A percentile compares a stretch with the other conserved stretches of the same genome.
These are phyloP conservation scores for Atethmia centrago DNA, from an alignment of 2,888 invertebrate species.

Conservation along the genomic window DNA sequence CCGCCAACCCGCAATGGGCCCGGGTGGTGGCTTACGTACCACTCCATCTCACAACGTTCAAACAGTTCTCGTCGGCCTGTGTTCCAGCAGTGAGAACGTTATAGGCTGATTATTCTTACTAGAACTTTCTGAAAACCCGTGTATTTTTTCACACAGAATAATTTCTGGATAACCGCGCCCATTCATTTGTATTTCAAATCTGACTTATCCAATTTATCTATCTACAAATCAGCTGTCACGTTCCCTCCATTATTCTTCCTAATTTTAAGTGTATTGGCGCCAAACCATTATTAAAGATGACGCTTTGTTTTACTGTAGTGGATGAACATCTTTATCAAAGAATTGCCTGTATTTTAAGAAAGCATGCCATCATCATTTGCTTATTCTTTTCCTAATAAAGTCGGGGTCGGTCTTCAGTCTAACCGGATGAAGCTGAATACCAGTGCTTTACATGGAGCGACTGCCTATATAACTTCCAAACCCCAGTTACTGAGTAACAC, in stretches of 20 bases:
- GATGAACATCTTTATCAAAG: constrained; percentile 36
- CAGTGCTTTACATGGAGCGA: no score
- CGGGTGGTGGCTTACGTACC: no score
- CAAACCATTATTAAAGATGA: constrained; percentile 22
- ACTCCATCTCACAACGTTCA: no score
- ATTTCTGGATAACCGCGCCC: neutral
- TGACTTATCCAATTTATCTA: constrained; percentile 14
- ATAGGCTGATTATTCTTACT: no score
- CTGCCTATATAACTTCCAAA: no score
- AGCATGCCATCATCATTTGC: neutral
- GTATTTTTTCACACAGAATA: neutral
- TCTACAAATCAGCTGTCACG: constrained; percentile 24
- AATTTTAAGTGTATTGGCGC: constrained; percentile 46
- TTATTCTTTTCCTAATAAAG: no score
- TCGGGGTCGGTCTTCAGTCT: neutral
- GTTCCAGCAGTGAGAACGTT: no score
- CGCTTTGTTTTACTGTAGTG: constrained; percentile 17
- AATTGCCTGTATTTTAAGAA: neutral
- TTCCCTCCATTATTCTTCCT: neutral
- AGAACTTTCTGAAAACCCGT: neutral
- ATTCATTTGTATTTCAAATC: constrained; percentile 11
- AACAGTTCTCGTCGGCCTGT: no score
- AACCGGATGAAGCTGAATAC: neutral
- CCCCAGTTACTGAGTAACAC: no score
- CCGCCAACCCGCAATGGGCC: no score